These are phyloP conservation scores for Sandelia bainsii DNA, from an alignment of 2,797 vertebrate species.

Conservation along the genomic window DNA sequence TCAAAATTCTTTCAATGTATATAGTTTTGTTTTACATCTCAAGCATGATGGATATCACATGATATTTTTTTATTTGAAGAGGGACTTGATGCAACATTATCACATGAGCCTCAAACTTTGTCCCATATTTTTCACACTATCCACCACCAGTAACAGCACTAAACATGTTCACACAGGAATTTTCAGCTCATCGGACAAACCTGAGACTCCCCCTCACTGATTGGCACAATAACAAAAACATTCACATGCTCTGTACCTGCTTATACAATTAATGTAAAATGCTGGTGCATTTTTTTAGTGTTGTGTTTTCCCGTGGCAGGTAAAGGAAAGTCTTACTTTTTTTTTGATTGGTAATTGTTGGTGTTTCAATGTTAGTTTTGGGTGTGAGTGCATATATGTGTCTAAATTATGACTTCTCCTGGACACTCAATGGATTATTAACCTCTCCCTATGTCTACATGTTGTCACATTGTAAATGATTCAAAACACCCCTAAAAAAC, in stretches of 20 bases:
- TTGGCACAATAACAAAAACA: constrained; percentile 44
- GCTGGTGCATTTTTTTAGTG: neutral
- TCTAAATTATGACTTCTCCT: neutral
- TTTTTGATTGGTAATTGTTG: neutral
- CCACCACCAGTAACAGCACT: neutral
- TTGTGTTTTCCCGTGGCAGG: neutral
- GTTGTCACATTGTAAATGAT: neutral
- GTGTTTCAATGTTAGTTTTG: neutral
- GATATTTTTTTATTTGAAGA: neutral
- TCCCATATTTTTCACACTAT: constrained; percentile 6
- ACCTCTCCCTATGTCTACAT: neutral
- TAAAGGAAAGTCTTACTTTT: neutral
- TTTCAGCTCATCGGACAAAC: constrained; percentile 4
- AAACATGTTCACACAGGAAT: constrained; percentile 21
- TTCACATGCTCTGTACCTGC: neutral
- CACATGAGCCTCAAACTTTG: neutral
- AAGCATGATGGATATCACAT: neutral
- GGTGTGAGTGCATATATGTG: neutral
- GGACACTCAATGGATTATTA: constrained; percentile 24
- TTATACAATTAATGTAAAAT: constrained; percentile 1
- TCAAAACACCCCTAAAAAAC: neutral
- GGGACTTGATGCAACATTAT: neutral
- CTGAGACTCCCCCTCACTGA: constrained; percentile 19
- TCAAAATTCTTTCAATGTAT: no score
- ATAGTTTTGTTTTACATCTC: neutral